Evolutionary conservation across 2,113 vertebrate species (phyloP).

Genomic region (Seriola quinqueradiata): DNA sequence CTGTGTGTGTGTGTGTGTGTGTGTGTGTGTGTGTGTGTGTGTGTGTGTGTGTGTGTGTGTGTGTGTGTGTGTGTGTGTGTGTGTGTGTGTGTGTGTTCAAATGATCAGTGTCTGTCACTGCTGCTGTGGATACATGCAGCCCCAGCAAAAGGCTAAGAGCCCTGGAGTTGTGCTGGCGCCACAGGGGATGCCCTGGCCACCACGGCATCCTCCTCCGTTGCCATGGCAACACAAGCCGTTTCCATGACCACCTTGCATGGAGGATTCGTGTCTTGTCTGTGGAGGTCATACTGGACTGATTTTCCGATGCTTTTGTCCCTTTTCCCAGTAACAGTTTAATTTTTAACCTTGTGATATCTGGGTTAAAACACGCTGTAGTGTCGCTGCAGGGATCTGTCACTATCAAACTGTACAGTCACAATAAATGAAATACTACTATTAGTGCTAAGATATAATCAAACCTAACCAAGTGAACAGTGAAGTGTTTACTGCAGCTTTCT

Average conservation of each 20-base stretch:
- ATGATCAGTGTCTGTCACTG: background rate
- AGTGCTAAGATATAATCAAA: too few species aligned
- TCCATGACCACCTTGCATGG: slow-evolving; percentile 69
- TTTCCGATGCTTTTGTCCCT: background rate
- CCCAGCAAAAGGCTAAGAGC: background rate
- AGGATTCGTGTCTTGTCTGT: slow-evolving; percentile 14
- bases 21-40: too few species aligned
- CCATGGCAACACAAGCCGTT: slow-evolving; percentile 74
- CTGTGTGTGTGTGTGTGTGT: background rate
- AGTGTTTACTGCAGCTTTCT: too few species aligned
- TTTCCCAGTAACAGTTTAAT: background rate
- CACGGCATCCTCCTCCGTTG: slow-evolving; percentile 44
- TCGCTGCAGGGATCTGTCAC: too few species aligned
- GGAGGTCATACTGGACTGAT: background rate
- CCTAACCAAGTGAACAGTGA: too few species aligned
- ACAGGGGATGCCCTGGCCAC: slow-evolving; percentile 25
- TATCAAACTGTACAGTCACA: too few species aligned
- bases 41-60: too few species aligned
- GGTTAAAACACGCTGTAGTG: too few species aligned
- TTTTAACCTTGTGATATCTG: too few species aligned
- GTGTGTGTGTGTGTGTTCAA: background rate
- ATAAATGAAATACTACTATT: too few species aligned
- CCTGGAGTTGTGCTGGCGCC: slow-evolving; percentile 20
- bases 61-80: background rate
- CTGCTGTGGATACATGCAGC: background rate